Base-by-base conservation (phyloP, 2,797 vertebrate genomes). In the Eupleurogrammus muticus region DNA sequence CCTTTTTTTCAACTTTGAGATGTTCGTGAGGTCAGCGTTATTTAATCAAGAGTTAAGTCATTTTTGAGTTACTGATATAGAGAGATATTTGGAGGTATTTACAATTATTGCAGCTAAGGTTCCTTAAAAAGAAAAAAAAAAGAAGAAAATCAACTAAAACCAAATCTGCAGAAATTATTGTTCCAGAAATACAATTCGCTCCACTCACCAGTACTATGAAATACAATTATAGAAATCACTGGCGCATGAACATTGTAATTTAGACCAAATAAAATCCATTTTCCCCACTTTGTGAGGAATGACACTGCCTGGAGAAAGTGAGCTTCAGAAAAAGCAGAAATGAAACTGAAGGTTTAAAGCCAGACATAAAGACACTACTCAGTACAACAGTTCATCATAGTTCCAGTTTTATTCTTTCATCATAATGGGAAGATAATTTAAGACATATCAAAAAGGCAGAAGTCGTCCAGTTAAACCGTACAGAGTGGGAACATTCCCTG, bases 381-480 rank as follows among this genome's bases (percentile, higher is more conserved):
- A 4, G 7, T 16, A 66, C 10, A 59, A 44, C 19, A 80, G 24
- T 77, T 88, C 28, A 67, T 73, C 28, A 60, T 2, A 34, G 58
- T 79, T 85, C 79, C 75, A 91, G 70, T 87, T 92, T 90, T 86
- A 87, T 90, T 87, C 9, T 42, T 70, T 81, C 53, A 81, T 56
- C 48, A 53, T 24, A 7, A 35, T 5, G 21, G 79, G 42, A 72
- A 21, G 38, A 89, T 81, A 87, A 88, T 83, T 87, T 87, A 87
- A 87, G 76, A 90, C 79, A 75, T 70, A 66, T 79, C 46, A 79
- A 79, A n/a, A 77, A 85, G 69, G 65, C 38, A 77, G 36, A 84
- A 54, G 51, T 36, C 20, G 10, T 66, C 53, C 56, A 78, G 71
- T 73, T 65, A 49, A 65, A 60, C 9, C 5, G n/a, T 36, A 16